Conservation (phyloP, 2,888 invertebrate species). For the Ophion obscuratus region DNA sequence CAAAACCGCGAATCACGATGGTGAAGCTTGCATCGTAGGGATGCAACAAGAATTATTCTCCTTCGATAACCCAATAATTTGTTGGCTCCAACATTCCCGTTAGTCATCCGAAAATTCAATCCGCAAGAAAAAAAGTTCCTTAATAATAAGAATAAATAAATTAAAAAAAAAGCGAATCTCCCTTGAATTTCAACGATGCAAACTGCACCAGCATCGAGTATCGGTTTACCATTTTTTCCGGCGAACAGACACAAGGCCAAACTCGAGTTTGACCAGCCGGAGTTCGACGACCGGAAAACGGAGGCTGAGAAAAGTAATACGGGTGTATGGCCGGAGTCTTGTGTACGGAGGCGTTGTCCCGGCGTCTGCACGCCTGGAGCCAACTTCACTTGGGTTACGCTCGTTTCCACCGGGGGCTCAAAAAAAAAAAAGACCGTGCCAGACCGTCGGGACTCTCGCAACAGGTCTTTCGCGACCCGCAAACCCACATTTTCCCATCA, state of each 20-base stretch:
- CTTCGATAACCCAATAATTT: no score
- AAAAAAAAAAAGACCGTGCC: slow-evolving; percentile 33
- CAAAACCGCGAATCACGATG: no score
- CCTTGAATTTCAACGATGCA: not conserved
- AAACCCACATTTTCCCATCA: slow-evolving; percentile 74
- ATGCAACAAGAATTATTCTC: no score
- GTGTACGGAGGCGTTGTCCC: slow-evolving; percentile 16
- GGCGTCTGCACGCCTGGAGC: slow-evolving; percentile 13
- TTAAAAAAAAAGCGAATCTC: not conserved
- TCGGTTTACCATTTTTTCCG: not conserved
- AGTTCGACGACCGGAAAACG: slow-evolving; percentile 77
- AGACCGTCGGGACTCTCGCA: slow-evolving; percentile 62
- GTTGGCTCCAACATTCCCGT: no score
- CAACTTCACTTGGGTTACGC: slow-evolving; percentile 33
- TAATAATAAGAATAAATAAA: not conserved
- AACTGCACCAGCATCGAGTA: not conserved
- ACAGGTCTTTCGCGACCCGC: slow-evolving; percentile 72
- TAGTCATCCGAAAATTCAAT: not conserved
- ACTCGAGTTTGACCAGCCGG: slow-evolving; percentile 50
- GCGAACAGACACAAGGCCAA: not conserved
- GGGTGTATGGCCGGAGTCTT: not conserved
- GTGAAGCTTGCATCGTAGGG: no score
- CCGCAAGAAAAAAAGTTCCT: not conserved
- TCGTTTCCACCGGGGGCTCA: slow-evolving; percentile 46
- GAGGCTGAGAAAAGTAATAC: slow-evolving; percentile 55